A percentile compares a stretch with the other conserved stretches of the same genome.
Conservation (phyloP, 2,797 vertebrate genomes). For the Eulemur albifrons region DNA sequence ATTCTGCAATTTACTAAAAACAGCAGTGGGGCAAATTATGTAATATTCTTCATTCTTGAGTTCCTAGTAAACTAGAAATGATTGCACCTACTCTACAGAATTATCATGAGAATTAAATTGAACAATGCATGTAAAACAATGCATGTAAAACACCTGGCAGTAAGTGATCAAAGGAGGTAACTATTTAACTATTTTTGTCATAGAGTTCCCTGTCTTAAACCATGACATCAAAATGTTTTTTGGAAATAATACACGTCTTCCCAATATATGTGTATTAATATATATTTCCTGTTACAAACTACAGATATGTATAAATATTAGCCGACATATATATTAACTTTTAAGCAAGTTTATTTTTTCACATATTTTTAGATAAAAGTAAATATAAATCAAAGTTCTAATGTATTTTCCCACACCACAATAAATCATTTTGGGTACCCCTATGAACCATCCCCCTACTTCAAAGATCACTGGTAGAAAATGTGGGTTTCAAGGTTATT, state of each 20-base stretch:
- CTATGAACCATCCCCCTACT: not conserved
- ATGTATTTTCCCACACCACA: not conserved
- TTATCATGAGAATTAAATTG: not conserved
- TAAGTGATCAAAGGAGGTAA: slow-evolving; percentile 59
- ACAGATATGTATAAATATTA: not conserved
- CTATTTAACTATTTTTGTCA: not conserved
- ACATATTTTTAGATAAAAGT: not conserved
- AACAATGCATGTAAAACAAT: slow-evolving; percentile 32
- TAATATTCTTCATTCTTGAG: not conserved
- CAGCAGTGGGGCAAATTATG: not conserved
- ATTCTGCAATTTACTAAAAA: not conserved
- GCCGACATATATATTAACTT: not conserved
- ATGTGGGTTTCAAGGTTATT: not conserved
- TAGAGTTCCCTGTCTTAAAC: not conserved
- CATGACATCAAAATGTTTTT: not conserved
- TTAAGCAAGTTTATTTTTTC: not conserved
- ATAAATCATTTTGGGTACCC: not conserved
- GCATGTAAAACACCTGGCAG: slow-evolving; percentile 55
- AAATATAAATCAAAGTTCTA: not conserved
- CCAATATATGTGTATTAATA: not conserved
- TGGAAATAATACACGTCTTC: not conserved
- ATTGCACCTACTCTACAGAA: not conserved
- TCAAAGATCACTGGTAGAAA: not conserved
- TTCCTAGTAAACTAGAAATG: not conserved
- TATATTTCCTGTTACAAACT: not conserved